These are phyloP conservation scores for Drosophila repleta DNA, from an alignment of 1,140 invertebrate species.

Conservation along the genomic window DNA sequence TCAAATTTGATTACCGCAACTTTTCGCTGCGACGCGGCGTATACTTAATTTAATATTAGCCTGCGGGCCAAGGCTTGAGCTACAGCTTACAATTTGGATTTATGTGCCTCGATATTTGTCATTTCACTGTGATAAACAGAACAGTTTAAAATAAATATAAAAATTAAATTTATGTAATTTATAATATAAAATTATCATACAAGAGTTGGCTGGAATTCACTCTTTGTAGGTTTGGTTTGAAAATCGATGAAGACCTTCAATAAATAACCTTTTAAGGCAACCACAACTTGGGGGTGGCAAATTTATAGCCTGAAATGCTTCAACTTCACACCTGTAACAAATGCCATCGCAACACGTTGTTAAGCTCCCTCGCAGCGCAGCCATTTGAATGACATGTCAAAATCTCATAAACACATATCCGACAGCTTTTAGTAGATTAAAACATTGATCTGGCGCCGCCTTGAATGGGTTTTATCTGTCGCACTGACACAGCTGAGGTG, in stretches of 20 bases:
- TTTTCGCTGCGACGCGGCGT: conserved; percentile 18
- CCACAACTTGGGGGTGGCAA: too few relatives aligned
- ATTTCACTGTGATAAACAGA: background rate
- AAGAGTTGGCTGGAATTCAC: too few relatives aligned
- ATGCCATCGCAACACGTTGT: conserved; percentile 1
- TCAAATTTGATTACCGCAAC: conserved; percentile 47
- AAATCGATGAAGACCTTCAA: background rate
- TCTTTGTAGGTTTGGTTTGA: too few relatives aligned
- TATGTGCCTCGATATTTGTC: background rate
- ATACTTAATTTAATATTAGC: conserved; percentile 35
- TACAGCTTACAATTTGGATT: too few relatives aligned
- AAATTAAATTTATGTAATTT: background rate
- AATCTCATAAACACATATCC: conserved; percentile 49
- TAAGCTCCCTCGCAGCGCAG: background rate
- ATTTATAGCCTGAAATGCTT: too few relatives aligned
- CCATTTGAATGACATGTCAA: conserved; percentile 58
- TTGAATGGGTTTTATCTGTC: background rate
- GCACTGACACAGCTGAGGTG: background rate
- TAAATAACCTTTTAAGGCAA: too few relatives aligned
- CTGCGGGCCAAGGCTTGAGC: conserved; percentile 10
- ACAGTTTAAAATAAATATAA: too few relatives aligned
- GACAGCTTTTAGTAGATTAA: conserved; percentile 75
- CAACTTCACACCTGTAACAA: conserved; percentile 50
- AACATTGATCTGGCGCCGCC: conserved; percentile 52
- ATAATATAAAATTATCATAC: too few relatives aligned